phyloP scores from a whole-genome alignment of 2,113 vertebrate genomes.

The Vulpes lagopus region DNA sequence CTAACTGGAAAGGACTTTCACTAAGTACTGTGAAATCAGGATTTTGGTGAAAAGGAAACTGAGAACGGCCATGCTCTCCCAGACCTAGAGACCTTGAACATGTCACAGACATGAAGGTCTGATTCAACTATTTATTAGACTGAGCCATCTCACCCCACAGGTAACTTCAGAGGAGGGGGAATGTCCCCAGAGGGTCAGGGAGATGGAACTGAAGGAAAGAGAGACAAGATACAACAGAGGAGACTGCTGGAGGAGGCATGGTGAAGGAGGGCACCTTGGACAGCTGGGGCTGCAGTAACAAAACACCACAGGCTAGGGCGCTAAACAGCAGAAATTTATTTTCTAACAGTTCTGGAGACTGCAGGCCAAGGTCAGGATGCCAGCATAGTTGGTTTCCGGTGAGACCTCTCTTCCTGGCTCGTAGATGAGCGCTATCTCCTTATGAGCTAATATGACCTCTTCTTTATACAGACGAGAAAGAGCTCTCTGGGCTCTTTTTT shows the following conservation, averaged over 20 bases:
- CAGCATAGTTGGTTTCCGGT: not conserved
- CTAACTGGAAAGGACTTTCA: not conserved
- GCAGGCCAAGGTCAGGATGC: not conserved
- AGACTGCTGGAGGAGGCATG: not conserved
- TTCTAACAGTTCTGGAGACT: not conserved
- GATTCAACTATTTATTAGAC: not conserved
- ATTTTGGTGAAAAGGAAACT: not conserved
- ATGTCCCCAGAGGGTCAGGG: not conserved
- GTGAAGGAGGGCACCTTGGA: not conserved
- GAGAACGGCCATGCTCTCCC: not conserved
- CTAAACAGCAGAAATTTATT: not conserved
- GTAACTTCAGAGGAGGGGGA: not conserved
- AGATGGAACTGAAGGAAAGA: not conserved
- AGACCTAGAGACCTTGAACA: not conserved
- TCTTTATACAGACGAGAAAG: not conserved
- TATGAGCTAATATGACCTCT: not conserved
- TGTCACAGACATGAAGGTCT: not conserved
- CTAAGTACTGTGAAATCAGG: not conserved
- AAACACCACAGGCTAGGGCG: not conserved
- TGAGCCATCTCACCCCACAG: not conserved
- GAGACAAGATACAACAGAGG: not conserved
- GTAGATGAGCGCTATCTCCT: not conserved
- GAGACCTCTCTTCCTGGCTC: not conserved
- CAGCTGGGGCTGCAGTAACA: not conserved
- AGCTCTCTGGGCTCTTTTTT: not conserved